Evolutionary conservation across 2,113 vertebrate genomes (phyloP), one percentile per base, ranked within the genome.

Genomic region (Crotalus helleri): DNA sequence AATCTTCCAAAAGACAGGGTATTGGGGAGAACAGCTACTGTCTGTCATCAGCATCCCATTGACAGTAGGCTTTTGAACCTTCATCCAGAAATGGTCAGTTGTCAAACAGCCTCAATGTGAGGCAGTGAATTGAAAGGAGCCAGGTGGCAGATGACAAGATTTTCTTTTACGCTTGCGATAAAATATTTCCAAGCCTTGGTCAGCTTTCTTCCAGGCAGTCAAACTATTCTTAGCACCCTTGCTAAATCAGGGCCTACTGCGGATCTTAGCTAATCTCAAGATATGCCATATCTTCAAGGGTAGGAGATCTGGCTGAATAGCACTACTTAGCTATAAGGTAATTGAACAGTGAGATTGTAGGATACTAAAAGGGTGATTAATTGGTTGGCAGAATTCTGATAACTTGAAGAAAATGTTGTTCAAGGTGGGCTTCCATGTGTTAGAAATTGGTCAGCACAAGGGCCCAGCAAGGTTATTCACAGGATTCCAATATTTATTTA

Each of bases 151-250:
- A 95, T 92, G 94, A 95, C 92, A 94, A 93, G 92, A 94, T 87
- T 97, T 97, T 97, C 96, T 94, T 92, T 95, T 97, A 95, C 93
- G 94, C 95, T 92, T 90, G 94, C 91, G 97, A 98, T 97, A 97
- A 98, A 97, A 97, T 97, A 92, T 81, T 97, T 98, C 95, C 93
- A 93, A 87, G 93, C 94, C 97, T 96, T 95, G 94, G 95, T 97
- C 95, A 97, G 96, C 97, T 97, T 96, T 96, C 96, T 91, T 81
- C 89, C 93, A 97, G 96, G 96, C 94, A 85, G 95, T 94, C 93
- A 87, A 54, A 91, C 95, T 97, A 97, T 97, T 96, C 96, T 97
- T 96, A 97, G 96, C 85, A 4, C 95, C 92, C 91, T 93, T 95
- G 95, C 0, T 0, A 92, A 94, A 96, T 95, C 92, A 69, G 96